Percentiles rank a stretch among this genome's conserved stretches.
Evolutionary conservation across 2,797 vertebrate species (phyloP).

Genomic region (Micropoecilia bifurca): DNA sequence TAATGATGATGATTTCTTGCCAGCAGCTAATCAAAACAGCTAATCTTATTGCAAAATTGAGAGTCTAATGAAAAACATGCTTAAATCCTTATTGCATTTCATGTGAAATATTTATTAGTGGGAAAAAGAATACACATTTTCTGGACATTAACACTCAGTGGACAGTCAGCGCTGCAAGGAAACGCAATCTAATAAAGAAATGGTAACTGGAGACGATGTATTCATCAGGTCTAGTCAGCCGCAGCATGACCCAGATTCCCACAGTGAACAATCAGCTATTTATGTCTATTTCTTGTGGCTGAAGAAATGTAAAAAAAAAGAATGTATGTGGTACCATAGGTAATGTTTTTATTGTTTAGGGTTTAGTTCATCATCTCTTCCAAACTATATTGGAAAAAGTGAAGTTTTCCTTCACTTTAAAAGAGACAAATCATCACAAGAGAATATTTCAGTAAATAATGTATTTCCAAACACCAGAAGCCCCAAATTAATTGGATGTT

Average conservation of each 20-base stretch:
- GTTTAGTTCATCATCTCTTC: background rate
- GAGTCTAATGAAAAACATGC: no score
- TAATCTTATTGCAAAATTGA: no score
- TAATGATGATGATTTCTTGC: no score
- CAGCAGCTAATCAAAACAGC: no score
- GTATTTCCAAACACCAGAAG: background rate
- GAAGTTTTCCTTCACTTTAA: background rate
- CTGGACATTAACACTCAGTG: background rate
- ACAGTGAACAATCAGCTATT: background rate
- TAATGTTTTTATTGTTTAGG: background rate
- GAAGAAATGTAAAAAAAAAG: slow-evolving; percentile 20
- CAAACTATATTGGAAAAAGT: background rate
- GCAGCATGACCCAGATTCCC: slow-evolving; percentile 11
- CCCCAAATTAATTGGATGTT: background rate
- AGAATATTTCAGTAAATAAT: background rate
- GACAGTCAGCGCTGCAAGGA: background rate
- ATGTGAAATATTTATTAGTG: background rate
- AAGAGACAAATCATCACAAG: background rate
- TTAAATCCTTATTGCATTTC: background rate
- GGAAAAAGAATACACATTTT: background rate
- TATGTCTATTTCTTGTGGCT: background rate
- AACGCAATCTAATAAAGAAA: background rate
- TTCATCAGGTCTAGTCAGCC: background rate
- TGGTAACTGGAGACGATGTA: slow-evolving; percentile 3
- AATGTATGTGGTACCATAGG: no score